Conservation (phyloP, 2,797 vertebrate genomes). For the Tangara arthus region DNA sequence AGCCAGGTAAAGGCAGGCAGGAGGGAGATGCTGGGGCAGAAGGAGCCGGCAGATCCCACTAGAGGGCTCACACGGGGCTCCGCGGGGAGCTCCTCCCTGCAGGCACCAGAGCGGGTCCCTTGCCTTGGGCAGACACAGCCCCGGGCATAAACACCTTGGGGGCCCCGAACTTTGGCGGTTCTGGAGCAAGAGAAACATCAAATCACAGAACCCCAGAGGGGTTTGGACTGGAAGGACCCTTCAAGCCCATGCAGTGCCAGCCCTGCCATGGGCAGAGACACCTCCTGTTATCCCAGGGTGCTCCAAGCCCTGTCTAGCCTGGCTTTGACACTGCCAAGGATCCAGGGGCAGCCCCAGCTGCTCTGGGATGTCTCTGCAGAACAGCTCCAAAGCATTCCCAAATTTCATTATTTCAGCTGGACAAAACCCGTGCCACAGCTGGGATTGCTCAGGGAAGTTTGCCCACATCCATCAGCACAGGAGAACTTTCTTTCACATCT, state of each 20-base stretch:
- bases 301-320: rapidly evolving
- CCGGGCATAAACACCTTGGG: neutral
- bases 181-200: neutral
- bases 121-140: neutral
- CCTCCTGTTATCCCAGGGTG: rapidly evolving
- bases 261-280: neutral
- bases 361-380: neutral
- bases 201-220: neutral
- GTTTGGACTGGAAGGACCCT: neutral
- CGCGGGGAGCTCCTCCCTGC: neutral
- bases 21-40: neutral
- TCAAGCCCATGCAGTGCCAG: rapidly evolving
- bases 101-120: neutral
- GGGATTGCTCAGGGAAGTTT: neutral
- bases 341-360: neutral
- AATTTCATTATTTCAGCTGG: neutral
- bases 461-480: neutral
- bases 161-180: neutral
- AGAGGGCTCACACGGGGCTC: constrained; percentile 40
- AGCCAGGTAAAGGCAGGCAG: neutral
- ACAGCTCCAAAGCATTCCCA: neutral
- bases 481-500: neutral
- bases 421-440: rapidly evolving
- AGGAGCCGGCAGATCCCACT: neutral
- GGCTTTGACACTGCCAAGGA: neutral